Evolutionary conservation across 1,140 invertebrate species (phyloP).

Genomic region (Pachypsylla venusta): DNA sequence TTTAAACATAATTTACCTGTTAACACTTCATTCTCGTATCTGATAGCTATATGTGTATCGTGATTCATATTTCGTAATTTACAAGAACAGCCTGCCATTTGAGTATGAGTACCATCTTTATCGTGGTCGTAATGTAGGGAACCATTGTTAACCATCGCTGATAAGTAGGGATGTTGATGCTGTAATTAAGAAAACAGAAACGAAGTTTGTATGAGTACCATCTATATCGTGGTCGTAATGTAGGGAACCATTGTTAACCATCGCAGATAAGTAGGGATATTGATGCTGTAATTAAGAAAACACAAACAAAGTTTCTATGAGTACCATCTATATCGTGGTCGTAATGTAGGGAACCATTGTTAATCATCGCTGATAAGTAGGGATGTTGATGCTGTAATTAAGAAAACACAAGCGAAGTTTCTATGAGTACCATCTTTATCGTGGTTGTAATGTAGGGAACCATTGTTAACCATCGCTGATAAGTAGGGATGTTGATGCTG

Average conservation of each 20-base stretch:
- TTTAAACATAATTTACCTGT: constrained; percentile 74
- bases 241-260: constrained; percentile 92
- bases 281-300: constrained; percentile 39
- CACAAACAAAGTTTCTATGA: constrained; percentile 14
- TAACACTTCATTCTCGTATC: constrained; percentile 79
- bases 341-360: constrained; percentile 88
- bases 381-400: constrained; percentile 65
- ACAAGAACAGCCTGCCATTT: constrained; percentile 83
- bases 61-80: constrained; percentile 86
- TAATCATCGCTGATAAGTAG: constrained; percentile 96
- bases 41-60: constrained; percentile 78
- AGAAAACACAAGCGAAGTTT: constrained; percentile 56
- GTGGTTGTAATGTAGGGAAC: constrained; percentile 88
- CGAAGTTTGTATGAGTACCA: constrained; percentile 7
- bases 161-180: constrained; percentile 92
- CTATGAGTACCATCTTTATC: constrained; percentile 97
- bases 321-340: constrained; percentile 92
- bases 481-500: constrained; percentile 88
- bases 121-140: constrained; percentile 93
- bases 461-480: constrained; percentile 97
- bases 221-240: constrained; percentile 77
- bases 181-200: constrained; percentile 22
- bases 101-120: constrained; percentile 93
- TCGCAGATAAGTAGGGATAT: constrained; percentile 96
- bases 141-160: constrained; percentile 97